Percentiles rank a stretch among this genome's conserved stretches.
Conservation (phyloP, 2,113 vertebrate genomes). For the Campylorhamphus procurvoides region DNA sequence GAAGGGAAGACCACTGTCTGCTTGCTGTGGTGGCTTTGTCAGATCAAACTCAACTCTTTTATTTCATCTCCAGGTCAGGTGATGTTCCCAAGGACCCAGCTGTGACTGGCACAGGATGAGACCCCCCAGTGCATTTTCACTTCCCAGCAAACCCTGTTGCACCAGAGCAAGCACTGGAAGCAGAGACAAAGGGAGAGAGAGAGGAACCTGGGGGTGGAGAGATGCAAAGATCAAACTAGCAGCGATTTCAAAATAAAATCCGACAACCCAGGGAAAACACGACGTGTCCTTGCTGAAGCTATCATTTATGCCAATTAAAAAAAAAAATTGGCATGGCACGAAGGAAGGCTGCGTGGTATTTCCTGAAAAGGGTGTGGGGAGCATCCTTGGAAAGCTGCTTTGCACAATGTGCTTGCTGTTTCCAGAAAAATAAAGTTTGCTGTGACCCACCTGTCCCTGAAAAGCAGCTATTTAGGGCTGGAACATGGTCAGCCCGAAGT, state of each 20-base stretch:
- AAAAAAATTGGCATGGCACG: conserved; percentile 44
- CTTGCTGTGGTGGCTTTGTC: not conserved
- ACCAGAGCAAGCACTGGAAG: not conserved
- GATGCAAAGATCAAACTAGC: conserved; percentile 22
- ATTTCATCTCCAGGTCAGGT: not conserved
- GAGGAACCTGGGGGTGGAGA: not conserved
- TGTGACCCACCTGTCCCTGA: conserved; percentile 65
- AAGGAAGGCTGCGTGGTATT: conserved; percentile 60
- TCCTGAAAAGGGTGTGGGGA: conserved; percentile 67
- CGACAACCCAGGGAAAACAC: not conserved
- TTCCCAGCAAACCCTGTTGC: not conserved
- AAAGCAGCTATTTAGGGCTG: conserved; percentile 59
- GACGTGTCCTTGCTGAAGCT: not conserved
- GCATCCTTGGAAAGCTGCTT: conserved; percentile 71
- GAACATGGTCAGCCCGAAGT: not conserved
- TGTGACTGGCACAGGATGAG: not conserved
- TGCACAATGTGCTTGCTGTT: conserved; percentile 66
- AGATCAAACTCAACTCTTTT: not conserved
- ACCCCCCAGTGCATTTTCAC: not conserved
- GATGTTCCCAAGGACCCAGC: accelerated
- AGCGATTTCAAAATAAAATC: not conserved
- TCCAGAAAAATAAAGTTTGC: conserved; percentile 48
- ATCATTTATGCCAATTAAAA: conserved; percentile 57
- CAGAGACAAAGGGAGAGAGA: not conserved
- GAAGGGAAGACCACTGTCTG: not conserved